Evolutionary conservation across 2,113 vertebrate genomes (phyloP).

Genomic region (Gambusia holbrooki): DNA sequence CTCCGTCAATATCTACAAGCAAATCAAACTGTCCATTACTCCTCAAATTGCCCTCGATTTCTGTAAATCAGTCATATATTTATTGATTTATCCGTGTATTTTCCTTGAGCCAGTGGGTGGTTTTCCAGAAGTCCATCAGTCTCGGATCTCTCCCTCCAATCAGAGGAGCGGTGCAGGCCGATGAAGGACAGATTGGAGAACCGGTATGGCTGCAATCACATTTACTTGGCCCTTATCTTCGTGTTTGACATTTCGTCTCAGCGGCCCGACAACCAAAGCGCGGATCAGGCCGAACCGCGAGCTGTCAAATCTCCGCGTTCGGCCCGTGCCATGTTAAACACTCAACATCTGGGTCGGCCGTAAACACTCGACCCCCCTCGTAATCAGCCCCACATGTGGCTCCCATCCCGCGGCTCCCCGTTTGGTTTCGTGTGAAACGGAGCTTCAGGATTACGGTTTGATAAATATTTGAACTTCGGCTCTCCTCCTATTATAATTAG

Average conservation of each 20-base stretch:
- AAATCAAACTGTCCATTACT: background rate
- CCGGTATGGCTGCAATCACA: conserved; percentile 46
- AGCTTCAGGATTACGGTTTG: conserved; percentile 56
- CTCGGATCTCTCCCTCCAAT: conserved; percentile 53
- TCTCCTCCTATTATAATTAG: conserved; percentile 63
- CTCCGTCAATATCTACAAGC: conserved; percentile 11
- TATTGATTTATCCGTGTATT: conserved; percentile 31
- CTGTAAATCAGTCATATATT: conserved; percentile 42
- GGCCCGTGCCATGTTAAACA: conserved; percentile 71
- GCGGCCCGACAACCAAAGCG: conserved; percentile 42
- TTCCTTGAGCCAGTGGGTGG: conserved; percentile 51
- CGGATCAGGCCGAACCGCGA: conserved; percentile 45
- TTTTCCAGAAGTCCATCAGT: conserved; percentile 60
- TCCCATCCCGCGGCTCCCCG: conserved; percentile 32
- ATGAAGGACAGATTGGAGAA: conserved; percentile 49
- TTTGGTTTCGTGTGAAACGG: conserved; percentile 46
- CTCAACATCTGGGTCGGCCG: conserved; percentile 65
- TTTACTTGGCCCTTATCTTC: conserved; percentile 65
- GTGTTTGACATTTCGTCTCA: conserved; percentile 68
- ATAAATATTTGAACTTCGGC: conserved; percentile 68
- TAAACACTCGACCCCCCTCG: conserved; percentile 61
- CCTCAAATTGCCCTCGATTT: background rate
- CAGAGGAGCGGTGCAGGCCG: conserved; percentile 60
- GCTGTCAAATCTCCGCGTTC: conserved; percentile 56
- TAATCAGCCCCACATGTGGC: conserved; percentile 72